phyloP scores from a whole-genome alignment of 2,797 vertebrate genomes.

The Hydrolagus colliei region DNA sequence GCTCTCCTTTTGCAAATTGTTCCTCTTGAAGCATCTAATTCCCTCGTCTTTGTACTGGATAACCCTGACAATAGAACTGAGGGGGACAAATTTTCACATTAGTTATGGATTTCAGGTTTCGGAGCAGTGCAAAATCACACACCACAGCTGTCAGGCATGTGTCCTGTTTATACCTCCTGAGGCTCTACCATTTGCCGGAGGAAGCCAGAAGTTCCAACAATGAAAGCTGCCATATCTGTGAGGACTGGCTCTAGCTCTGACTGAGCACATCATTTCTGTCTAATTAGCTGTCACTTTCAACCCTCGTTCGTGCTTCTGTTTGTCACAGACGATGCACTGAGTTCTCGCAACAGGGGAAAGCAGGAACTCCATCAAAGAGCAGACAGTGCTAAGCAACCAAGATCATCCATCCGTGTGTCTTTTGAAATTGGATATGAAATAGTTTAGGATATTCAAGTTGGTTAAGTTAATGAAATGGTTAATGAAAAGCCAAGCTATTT shows the following conservation, averaged over 20 bases:
- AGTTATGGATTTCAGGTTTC: background rate
- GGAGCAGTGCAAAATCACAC: background rate
- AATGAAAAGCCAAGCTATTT: too few relatives aligned
- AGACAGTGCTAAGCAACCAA: background rate
- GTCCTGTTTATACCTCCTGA: background rate
- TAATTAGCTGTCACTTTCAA: background rate
- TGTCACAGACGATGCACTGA: background rate
- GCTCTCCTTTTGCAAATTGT: too few relatives aligned
- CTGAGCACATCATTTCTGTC: background rate
- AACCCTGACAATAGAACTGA: background rate
- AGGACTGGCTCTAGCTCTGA: background rate
- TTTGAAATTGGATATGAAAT: background rate
- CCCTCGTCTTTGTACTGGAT: background rate
- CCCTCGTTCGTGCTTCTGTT: background rate
- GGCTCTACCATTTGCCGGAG: background rate
- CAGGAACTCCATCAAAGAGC: background rate
- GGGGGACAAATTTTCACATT: background rate
- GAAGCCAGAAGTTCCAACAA: background rate
- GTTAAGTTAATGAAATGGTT: too few relatives aligned
- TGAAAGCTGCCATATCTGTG: background rate
- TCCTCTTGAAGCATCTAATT: too few relatives aligned
- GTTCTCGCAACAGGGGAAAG: background rate
- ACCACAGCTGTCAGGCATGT: background rate
- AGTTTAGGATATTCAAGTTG: background rate
- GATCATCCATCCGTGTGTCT: background rate